Conservation (phyloP, 1,140 invertebrate species). For the Mylabris phalerata region DNA sequence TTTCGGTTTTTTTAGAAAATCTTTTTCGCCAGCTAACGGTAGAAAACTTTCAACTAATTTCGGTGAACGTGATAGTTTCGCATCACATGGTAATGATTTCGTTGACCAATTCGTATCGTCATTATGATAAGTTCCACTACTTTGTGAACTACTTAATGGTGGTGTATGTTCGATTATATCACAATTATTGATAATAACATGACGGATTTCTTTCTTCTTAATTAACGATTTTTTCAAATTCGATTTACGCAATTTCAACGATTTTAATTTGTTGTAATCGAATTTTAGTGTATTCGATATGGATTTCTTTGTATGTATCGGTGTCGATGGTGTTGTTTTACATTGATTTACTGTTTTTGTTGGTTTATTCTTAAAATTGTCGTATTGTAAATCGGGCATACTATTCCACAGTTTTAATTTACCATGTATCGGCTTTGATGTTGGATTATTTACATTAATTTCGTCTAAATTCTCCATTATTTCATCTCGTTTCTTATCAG, state of each 20-base stretch:
- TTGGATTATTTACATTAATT: constrained; percentile 4
- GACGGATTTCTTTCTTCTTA: constrained; percentile 18
- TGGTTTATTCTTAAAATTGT: constrained; percentile 12
- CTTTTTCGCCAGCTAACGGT: constrained; percentile 48
- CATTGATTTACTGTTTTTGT: constrained; percentile 15
- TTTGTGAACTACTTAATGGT: constrained; percentile 26
- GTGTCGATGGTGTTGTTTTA: constrained; percentile 36
- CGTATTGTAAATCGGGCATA: constrained; percentile 32
- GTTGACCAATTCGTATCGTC: constrained; percentile 18
- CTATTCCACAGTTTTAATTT: constrained; percentile 40
- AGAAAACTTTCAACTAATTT: constrained; percentile 37
- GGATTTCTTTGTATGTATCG: constrained; percentile 31
- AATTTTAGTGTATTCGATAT: constrained; percentile 35
- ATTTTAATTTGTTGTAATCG: constrained; percentile 30
- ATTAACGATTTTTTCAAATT: constrained; percentile 20
- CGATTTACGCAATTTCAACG: constrained; percentile 11
- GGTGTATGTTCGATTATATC: constrained; percentile 38
- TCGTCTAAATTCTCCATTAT: constrained; percentile 11
- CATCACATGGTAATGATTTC: constrained; percentile 12
- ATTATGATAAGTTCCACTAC: constrained; percentile 17
- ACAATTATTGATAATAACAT: constrained; percentile 35
- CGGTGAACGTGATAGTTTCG: constrained; percentile 19
- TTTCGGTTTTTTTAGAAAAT: constrained; percentile 45
- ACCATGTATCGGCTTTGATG: constrained; percentile 17
- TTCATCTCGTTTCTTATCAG: constrained; percentile 11